Conservation (phyloP, 92 coral and sea anemone species). For the Diadumene lineata region DNA sequence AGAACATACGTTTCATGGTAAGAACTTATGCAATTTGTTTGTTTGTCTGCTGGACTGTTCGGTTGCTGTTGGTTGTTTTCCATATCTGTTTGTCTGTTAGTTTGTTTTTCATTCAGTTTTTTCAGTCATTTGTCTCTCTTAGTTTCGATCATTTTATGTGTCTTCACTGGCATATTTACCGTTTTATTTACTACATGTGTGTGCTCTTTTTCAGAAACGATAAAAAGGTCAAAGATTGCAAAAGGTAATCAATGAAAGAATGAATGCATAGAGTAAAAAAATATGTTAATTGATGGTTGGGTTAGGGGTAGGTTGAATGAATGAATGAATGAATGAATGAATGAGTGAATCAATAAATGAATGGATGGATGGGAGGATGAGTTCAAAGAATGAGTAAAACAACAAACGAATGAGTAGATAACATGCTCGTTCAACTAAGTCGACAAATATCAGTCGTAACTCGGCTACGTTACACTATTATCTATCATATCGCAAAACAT, state of each 20-base stretch:
- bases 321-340: background rate
- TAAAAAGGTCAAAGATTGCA: conserved; percentile 21
- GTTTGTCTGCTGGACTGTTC: background rate
- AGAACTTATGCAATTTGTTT: background rate
- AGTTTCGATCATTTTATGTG: background rate
- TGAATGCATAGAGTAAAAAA: background rate
- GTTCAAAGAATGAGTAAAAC: background rate
- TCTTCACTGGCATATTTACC: background rate
- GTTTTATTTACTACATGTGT: no score
- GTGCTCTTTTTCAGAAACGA: conserved; percentile 16
- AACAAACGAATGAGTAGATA: background rate
- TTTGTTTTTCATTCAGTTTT: background rate
- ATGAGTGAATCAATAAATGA: background rate
- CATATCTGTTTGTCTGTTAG: background rate
- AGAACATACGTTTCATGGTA: conserved; percentile 55
- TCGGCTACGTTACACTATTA: no score
- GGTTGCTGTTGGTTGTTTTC: background rate
- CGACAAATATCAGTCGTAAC: no score
- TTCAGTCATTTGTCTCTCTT: background rate
- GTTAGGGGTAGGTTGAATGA: background rate
- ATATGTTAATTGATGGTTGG: background rate
- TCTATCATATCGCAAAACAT: no score
- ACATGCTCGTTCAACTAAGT: no score
- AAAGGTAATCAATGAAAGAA: no score
- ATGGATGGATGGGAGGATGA: background rate